Evolutionary conservation across 2,113 vertebrate genomes (phyloP).

Genomic region (Pelobates fuscus): DNA sequence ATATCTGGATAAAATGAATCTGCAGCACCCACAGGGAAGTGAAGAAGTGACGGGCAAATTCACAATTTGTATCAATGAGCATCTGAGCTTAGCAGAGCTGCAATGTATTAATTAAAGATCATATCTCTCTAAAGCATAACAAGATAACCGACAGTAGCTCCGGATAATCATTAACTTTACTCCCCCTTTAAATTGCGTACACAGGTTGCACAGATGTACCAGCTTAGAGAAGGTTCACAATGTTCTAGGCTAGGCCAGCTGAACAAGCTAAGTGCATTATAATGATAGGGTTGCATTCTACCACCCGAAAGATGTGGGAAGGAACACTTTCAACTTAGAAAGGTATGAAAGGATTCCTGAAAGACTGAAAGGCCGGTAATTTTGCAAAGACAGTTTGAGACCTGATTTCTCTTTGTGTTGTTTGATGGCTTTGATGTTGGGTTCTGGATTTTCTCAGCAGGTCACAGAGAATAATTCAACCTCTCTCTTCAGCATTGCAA

Average conservation of each 20-base stretch:
- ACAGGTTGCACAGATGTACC: not conserved
- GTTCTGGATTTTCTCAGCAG: conserved; percentile 35
- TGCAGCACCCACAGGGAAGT: not conserved
- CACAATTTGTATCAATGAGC: not conserved
- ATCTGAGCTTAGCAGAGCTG: not conserved
- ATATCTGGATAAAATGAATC: not conserved
- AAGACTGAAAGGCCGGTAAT: conserved; percentile 42
- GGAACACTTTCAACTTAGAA: conserved; percentile 31
- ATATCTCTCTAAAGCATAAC: not conserved
- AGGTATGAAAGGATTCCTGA: conserved; percentile 31
- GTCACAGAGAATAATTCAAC: conserved; percentile 34
- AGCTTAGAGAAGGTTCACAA: not conserved
- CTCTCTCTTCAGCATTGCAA: conserved; percentile 1
- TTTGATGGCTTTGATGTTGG: conserved; percentile 40
- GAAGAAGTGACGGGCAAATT: not conserved
- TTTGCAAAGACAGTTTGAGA: conserved; percentile 38
- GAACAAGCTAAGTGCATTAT: conserved; percentile 38
- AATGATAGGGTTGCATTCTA: conserved; percentile 29
- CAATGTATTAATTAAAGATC: not conserved
- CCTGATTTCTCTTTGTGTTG: conserved; percentile 4
- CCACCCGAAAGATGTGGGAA: conserved; percentile 2
- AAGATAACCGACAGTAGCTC: not conserved
- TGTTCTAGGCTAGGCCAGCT: conserved; percentile 13
- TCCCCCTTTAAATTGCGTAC: not conserved
- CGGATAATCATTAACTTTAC: not conserved